Evolutionary conservation across 2,113 vertebrate species (phyloP).

Genomic region (Apistogramma diplotaenia): DNA sequence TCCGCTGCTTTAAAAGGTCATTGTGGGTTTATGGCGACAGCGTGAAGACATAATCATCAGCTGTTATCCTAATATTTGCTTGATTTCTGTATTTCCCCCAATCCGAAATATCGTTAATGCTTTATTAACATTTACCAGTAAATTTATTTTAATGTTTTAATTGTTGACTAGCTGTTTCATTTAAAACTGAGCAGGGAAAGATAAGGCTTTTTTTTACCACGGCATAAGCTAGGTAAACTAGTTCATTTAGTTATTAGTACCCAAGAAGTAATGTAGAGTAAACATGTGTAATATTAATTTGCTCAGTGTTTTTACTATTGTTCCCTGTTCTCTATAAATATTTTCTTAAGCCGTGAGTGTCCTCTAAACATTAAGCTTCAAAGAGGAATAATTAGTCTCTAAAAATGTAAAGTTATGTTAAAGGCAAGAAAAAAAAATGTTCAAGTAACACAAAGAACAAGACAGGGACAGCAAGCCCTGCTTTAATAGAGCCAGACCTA

Average conservation of each 20-base stretch:
- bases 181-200: background rate
- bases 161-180: background rate
- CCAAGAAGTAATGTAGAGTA: background rate
- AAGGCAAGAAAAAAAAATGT: background rate
- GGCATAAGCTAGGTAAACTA: background rate
- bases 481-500: slow-evolving; percentile 26
- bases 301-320: background rate
- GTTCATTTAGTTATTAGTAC: background rate
- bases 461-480: background rate
- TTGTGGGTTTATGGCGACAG: slow-evolving; percentile 29
- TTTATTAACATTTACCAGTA: background rate
- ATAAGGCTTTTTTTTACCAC: background rate
- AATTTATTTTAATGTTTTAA: background rate
- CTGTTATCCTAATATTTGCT: slow-evolving; percentile 10
- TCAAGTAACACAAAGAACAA: background rate
- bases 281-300: background rate
- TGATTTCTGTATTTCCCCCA: background rate
- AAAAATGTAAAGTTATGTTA: background rate
- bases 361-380: background rate
- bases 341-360: background rate
- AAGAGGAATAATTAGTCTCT: background rate
- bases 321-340: background rate
- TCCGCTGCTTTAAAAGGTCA: slow-evolving; percentile 65
- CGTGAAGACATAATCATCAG: slow-evolving; percentile 7
- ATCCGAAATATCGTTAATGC: background rate